A percentile compares a stretch with the other conserved stretches of the same genome.
Conservation (phyloP, 2,888 invertebrate genomes). For the Sturmia bella region DNA sequence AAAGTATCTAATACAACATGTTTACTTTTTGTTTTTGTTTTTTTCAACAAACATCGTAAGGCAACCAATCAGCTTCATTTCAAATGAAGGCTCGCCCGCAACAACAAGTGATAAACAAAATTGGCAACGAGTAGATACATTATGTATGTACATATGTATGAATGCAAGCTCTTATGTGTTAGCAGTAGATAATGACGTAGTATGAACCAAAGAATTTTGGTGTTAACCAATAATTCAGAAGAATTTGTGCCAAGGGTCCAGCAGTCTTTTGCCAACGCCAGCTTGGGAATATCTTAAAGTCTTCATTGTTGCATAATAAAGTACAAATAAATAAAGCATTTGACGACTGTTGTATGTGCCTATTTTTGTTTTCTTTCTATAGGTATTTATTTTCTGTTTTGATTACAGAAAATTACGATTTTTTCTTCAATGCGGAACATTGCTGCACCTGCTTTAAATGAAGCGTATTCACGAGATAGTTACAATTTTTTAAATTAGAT, state of each 20-base stretch:
- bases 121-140: neutral
- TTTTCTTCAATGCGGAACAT: neutral
- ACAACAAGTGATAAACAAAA: neutral
- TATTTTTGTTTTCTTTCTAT: too few species aligned
- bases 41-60: constrained; percentile 3
- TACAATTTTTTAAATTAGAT: too few species aligned
- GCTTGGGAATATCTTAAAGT: too few species aligned
- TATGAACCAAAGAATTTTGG: neutral
- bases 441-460: neutral
- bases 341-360: too few species aligned
- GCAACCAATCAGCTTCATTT: constrained; percentile 42
- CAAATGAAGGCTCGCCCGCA: constrained; percentile 49
- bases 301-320: too few species aligned
- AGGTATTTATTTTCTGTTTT: too few species aligned
- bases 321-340: too few species aligned
- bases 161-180: neutral
- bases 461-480: constrained; percentile 14
- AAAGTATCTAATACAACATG: constrained; percentile 10
- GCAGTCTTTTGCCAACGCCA: too few species aligned
- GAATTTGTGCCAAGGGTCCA: too few species aligned
- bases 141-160: neutral
- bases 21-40: neutral
- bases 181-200: neutral
- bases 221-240: too few species aligned
- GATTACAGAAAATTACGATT: too few species aligned